A percentile compares a stretch with the other conserved stretches of the same genome.
These are phyloP conservation scores for Andrena chrysosceles DNA, from an alignment of 2,888 invertebrate genomes.

Conservation along the genomic window DNA sequence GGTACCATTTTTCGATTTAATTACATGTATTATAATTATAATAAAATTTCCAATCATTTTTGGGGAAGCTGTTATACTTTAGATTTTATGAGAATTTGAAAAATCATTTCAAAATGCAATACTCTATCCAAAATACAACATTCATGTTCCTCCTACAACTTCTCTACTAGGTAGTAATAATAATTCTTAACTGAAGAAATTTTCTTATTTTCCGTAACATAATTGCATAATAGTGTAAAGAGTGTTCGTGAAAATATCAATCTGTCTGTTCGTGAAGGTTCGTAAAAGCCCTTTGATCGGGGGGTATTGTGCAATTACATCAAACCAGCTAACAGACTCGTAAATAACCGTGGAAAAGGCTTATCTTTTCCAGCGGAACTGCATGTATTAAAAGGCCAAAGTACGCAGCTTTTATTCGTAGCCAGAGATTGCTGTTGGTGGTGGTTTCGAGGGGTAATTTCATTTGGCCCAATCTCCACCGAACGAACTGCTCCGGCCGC, in stretches of 20 bases:
- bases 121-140: no score
- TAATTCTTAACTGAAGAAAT: no score
- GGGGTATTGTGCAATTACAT: conserved; percentile 24
- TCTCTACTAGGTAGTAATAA: no score
- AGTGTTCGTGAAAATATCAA: conserved; percentile 16
- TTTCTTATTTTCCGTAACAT: no score
- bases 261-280: not conserved
- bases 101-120: no score
- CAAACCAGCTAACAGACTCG: conserved; percentile 14
- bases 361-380: conserved; percentile 27
- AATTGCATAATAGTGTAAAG: not conserved
- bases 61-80: no score
- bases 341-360: conserved; percentile 31
- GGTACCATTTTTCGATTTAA: no score
- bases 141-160: no score
- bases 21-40: no score
- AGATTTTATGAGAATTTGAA: no score
- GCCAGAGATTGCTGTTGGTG: conserved; percentile 45
- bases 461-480: conserved; percentile 69
- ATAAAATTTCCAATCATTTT: no score
- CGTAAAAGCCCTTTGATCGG: not conserved
- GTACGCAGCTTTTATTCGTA: conserved; percentile 50
- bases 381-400: conserved; percentile 50
- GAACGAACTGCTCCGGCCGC: conserved; percentile 42
- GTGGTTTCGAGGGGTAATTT: conserved; percentile 69